Percentiles rank a stretch among this genome's conserved stretches.
phyloP scores from a whole-genome alignment of 2,888 invertebrate genomes.

The Xestobium rufovillosum region DNA sequence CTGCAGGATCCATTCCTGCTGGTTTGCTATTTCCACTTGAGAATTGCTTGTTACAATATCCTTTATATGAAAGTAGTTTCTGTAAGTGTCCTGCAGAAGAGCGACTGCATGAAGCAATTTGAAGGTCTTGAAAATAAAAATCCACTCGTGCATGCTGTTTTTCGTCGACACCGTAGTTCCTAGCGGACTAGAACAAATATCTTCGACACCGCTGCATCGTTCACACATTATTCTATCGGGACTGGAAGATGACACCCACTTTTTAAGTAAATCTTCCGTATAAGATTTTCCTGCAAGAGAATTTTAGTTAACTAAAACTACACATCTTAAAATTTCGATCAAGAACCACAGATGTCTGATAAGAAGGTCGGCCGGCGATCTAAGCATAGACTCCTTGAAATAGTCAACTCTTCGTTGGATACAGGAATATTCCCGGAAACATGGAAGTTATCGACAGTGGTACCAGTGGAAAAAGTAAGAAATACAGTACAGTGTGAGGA shows the following conservation, averaged over 20 bases:
- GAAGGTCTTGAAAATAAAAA: constrained; percentile 49
- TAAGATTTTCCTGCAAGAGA: constrained; percentile 38
- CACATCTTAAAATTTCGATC: no score
- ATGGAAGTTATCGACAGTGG: no score
- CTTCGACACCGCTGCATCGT: constrained; percentile 52
- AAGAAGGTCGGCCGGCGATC: no score
- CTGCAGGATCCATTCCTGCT: constrained; percentile 50
- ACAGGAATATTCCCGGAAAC: no score
- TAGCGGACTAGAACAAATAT: constrained; percentile 51
- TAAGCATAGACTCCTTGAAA: no score
- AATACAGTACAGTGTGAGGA: no score
- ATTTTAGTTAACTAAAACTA: constrained; percentile 4
- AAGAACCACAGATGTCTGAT: no score
- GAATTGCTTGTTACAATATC: constrained; percentile 38
- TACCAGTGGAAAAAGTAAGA: no score
- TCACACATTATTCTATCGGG: constrained; percentile 57
- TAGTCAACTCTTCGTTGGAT: no score
- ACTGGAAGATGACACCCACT: constrained; percentile 54
- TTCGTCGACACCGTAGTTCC: constrained; percentile 56
- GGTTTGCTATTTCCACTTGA: constrained; percentile 33
- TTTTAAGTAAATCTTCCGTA: constrained; percentile 59
- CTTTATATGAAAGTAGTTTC: constrained; percentile 58
- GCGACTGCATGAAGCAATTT: constrained; percentile 54
- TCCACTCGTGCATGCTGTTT: constrained; percentile 54
- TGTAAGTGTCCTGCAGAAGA: constrained; percentile 60